These are phyloP conservation scores for Pterocles burchelli DNA, from an alignment of 2,113 vertebrate genomes.

Conservation along the genomic window DNA sequence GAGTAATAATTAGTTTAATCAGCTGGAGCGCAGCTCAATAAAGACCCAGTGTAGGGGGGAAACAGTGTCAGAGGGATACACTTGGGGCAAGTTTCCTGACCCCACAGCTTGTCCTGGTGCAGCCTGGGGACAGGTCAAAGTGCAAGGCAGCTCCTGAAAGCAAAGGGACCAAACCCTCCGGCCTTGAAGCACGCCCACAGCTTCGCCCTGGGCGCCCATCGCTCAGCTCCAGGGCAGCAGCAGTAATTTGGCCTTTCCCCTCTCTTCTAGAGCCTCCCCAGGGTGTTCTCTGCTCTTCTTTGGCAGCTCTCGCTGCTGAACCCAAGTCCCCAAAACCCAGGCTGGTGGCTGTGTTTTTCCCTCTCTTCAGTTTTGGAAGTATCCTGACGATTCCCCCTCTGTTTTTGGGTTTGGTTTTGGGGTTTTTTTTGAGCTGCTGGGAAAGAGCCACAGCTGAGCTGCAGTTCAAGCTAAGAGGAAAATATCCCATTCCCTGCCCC, in stretches of 20 bases:
- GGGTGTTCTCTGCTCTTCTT: not conserved
- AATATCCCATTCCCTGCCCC: not conserved
- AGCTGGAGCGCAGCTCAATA: not conserved
- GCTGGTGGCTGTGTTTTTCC: not conserved
- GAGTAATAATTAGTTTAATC: not conserved
- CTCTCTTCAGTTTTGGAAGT: not conserved
- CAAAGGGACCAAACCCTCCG: not conserved
- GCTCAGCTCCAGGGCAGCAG: not conserved
- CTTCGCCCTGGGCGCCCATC: not conserved
- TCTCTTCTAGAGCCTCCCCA: not conserved
- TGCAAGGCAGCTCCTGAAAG: not conserved
- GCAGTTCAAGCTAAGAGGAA: not conserved
- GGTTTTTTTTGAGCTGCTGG: not conserved
- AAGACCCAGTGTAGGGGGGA: not conserved
- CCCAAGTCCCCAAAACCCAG: not conserved
- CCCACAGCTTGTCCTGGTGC: accelerated
- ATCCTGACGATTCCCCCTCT: not conserved
- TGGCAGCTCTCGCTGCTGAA: not conserved
- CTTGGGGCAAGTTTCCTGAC: not conserved
- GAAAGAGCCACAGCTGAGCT: not conserved
- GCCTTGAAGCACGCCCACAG: not conserved
- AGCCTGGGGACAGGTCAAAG: not conserved
- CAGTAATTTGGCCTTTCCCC: not conserved
- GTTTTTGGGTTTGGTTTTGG: no score
- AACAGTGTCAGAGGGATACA: not conserved